Percentiles rank a stretch among this genome's conserved stretches.
Conservation (phyloP, 30 jellyfish, hydroid and myxozoan genomes). For the Hydractinia echinata region DNA sequence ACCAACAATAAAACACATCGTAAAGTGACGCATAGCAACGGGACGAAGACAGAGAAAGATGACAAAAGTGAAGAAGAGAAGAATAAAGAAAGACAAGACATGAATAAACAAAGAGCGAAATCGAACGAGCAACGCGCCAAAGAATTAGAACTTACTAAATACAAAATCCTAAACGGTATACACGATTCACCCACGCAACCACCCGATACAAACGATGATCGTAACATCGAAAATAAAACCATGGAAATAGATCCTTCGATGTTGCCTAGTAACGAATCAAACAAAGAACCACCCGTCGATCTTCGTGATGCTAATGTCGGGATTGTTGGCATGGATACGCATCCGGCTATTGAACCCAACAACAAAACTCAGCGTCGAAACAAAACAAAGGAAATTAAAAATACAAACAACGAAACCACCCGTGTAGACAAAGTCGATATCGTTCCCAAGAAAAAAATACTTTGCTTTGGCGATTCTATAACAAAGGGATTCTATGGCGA, state of each 20-base stretch:
- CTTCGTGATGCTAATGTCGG: slow-evolving; percentile 20
- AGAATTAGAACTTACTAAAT: slow-evolving; percentile 16
- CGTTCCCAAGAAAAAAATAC: slow-evolving; percentile 17
- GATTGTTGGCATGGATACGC: slow-evolving; percentile 20
- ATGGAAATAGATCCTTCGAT: slow-evolving; percentile 26
- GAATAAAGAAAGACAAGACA: background rate
- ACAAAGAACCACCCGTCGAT: slow-evolving; percentile 1
- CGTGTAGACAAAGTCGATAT: background rate
- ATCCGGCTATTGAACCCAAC: slow-evolving; percentile 24
- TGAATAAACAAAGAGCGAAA: slow-evolving; percentile 7
- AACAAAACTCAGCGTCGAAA: background rate
- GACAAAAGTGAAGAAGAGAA: background rate
- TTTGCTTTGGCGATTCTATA: slow-evolving; percentile 85
- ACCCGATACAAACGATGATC: slow-evolving; percentile 24
- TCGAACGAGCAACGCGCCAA: slow-evolving; percentile 22
- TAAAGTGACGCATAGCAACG: slow-evolving; percentile 6
- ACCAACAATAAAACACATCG: slow-evolving; percentile 4
- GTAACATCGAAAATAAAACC: slow-evolving; percentile 13
- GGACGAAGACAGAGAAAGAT: slow-evolving; percentile 9
- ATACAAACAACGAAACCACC: background rate
- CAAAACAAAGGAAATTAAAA: slow-evolving; percentile 1
- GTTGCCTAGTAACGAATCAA: background rate
- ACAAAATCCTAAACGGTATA: slow-evolving; percentile 19
- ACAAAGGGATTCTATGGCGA: slow-evolving; percentile 69
- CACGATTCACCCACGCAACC: slow-evolving; percentile 24